Evolutionary conservation across 2,797 vertebrate species (phyloP).

Genomic region (Eupleurogrammus muticus): DNA sequence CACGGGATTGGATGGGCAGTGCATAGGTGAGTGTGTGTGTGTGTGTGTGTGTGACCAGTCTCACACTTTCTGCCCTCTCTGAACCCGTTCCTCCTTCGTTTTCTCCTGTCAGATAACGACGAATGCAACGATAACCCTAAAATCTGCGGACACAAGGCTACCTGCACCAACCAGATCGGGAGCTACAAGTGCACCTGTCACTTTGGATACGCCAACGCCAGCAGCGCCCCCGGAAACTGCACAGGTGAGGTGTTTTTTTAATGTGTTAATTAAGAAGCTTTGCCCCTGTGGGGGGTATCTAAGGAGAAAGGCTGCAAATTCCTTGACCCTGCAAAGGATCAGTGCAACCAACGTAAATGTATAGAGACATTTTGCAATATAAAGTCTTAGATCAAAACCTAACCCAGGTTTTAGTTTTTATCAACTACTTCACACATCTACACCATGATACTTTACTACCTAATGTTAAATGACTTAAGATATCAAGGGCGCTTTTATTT

Average conservation of each 20-base stretch:
- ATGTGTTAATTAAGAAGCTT: too few species aligned
- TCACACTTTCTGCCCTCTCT: not conserved
- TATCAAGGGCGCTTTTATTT: too few species aligned
- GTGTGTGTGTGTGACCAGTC: not conserved
- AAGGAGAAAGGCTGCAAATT: too few species aligned
- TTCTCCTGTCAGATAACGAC: slow-evolving; percentile 61
- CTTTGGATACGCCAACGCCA: slow-evolving; percentile 45
- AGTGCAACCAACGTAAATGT: too few species aligned
- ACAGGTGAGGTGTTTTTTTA: slow-evolving; percentile 50
- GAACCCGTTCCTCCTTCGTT: not conserved
- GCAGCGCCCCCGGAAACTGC: slow-evolving; percentile 1
- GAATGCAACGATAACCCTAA: not conserved
- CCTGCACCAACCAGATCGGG: slow-evolving; percentile 64
- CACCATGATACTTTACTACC: too few species aligned
- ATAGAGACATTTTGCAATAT: too few species aligned
- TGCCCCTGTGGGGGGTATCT: too few species aligned
- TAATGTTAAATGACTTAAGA: too few species aligned
- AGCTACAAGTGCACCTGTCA: slow-evolving; percentile 62
- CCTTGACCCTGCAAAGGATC: too few species aligned
- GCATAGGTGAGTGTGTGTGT: slow-evolving; percentile 47
- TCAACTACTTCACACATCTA: too few species aligned
- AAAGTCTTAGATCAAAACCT: too few species aligned
- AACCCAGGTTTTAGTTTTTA: too few species aligned
- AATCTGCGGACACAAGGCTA: slow-evolving; percentile 39
- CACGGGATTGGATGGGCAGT: not conserved